These are phyloP conservation scores for Pygathrix nemaeus DNA, from an alignment of 2,113 vertebrate genomes.

Conservation along the genomic window DNA sequence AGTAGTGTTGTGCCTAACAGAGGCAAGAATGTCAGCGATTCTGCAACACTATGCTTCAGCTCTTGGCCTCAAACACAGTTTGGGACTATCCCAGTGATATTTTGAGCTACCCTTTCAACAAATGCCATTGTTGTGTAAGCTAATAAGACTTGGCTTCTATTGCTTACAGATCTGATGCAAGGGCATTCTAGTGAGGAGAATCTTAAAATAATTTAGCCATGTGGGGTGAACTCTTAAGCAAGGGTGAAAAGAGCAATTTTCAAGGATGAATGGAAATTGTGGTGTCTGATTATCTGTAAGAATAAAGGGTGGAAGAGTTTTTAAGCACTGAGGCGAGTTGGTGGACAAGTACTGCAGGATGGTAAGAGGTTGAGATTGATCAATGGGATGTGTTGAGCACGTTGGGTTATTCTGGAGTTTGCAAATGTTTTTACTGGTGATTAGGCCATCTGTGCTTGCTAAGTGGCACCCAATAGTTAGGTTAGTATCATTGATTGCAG, in stretches of 20 bases:
- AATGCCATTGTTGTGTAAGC: background rate
- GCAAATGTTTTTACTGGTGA: background rate
- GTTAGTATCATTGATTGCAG: background rate
- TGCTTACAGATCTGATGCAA: background rate
- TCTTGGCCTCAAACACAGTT: background rate
- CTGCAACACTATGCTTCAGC: background rate
- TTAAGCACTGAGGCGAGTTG: background rate
- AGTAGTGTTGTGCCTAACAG: background rate
- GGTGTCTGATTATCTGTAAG: background rate
- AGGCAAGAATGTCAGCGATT: background rate
- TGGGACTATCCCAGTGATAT: background rate
- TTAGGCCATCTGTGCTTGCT: background rate
- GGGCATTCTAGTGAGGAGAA: background rate
- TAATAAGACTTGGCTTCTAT: background rate
- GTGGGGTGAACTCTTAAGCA: background rate
- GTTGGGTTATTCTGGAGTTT: background rate
- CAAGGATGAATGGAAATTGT: background rate
- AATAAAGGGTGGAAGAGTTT: background rate
- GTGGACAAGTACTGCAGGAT: background rate
- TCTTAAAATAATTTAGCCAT: conserved; percentile 25
- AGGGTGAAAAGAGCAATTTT: background rate
- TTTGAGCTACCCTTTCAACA: background rate
- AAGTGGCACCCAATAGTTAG: background rate
- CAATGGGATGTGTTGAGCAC: background rate
- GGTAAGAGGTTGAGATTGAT: background rate